Conservation (phyloP, 2,888 invertebrate genomes). For the Cantharis flavilabris region DNA sequence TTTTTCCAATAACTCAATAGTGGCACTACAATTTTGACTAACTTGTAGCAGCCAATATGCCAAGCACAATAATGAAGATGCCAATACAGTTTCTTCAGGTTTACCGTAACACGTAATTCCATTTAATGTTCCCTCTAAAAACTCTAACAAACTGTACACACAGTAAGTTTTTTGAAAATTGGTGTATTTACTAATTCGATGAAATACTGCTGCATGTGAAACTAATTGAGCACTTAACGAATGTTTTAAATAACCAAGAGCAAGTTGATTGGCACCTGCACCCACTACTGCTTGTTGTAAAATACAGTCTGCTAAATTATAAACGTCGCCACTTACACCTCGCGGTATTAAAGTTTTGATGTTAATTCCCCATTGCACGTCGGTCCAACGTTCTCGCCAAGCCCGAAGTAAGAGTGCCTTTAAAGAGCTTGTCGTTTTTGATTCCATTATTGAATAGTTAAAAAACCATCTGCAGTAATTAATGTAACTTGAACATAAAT, state of each 20-base stretch:
- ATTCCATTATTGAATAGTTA: constrained; percentile 63
- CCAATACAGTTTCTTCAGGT: constrained; percentile 85
- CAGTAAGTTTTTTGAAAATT: constrained; percentile 83
- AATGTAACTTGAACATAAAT: background rate
- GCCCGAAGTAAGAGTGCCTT: constrained; percentile 82
- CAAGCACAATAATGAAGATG: constrained; percentile 80
- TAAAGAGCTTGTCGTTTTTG: constrained; percentile 78
- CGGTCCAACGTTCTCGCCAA: constrained; percentile 95
- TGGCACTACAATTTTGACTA: constrained; percentile 59
- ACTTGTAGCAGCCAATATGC: constrained; percentile 83
- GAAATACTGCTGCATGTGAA: constrained; percentile 87
- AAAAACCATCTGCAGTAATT: background rate
- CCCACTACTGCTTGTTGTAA: constrained; percentile 93
- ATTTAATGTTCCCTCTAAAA: constrained; percentile 71
- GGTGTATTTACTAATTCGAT: constrained; percentile 86
- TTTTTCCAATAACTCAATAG: constrained; percentile 64
- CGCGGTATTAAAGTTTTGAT: constrained; percentile 89
- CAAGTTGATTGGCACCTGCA: constrained; percentile 87
- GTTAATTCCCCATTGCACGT: constrained; percentile 94
- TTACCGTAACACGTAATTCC: constrained; percentile 75
- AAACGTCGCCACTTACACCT: constrained; percentile 93
- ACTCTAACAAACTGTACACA: constrained; percentile 82
- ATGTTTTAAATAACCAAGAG: constrained; percentile 90
- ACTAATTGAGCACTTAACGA: constrained; percentile 89
- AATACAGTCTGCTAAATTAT: constrained; percentile 90